Percentiles rank a stretch among this genome's conserved stretches.
phyloP scores from a whole-genome alignment of 1,140 invertebrate species.

The Leptopilina clavipes region DNA sequence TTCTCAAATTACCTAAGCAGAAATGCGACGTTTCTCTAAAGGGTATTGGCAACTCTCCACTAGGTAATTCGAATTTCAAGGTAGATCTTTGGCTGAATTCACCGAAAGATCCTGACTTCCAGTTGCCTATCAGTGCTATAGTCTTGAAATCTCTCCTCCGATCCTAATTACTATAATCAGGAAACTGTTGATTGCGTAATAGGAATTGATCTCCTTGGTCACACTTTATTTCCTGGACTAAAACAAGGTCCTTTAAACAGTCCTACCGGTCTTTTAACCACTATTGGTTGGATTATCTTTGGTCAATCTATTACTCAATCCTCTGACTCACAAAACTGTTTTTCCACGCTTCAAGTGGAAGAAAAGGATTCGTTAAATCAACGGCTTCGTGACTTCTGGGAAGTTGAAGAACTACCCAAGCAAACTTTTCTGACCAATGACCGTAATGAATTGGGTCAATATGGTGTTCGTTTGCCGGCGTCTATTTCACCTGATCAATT shows the following conservation, averaged over 20 bases:
- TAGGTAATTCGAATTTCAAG: too few species aligned
- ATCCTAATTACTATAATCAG: not conserved
- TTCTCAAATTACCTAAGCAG: too few species aligned
- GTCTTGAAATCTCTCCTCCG: not conserved
- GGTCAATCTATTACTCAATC: not conserved
- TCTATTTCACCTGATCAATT: too few species aligned
- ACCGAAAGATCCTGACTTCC: not conserved
- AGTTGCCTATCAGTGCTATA: not conserved
- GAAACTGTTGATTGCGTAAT: not conserved
- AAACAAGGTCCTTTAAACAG: not conserved
- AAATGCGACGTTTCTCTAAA: too few species aligned
- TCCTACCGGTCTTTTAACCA: not conserved
- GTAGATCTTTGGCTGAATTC: not conserved
- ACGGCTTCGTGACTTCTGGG: too few species aligned
- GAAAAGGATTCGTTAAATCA: too few species aligned
- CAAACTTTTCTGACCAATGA: too few species aligned
- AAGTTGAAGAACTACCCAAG: too few species aligned
- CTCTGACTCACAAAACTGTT: not conserved
- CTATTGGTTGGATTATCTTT: not conserved
- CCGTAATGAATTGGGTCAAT: too few species aligned
- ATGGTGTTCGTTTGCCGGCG: too few species aligned
- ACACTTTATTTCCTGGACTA: not conserved
- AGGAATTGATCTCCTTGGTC: not conserved
- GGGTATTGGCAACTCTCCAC: too few species aligned
- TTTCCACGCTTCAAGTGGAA: not conserved